Percentiles rank a stretch among this genome's conserved stretches.
These are phyloP conservation scores for Rhogogaster chlorosoma DNA, from an alignment of 2,888 invertebrate genomes.

Conservation along the genomic window DNA sequence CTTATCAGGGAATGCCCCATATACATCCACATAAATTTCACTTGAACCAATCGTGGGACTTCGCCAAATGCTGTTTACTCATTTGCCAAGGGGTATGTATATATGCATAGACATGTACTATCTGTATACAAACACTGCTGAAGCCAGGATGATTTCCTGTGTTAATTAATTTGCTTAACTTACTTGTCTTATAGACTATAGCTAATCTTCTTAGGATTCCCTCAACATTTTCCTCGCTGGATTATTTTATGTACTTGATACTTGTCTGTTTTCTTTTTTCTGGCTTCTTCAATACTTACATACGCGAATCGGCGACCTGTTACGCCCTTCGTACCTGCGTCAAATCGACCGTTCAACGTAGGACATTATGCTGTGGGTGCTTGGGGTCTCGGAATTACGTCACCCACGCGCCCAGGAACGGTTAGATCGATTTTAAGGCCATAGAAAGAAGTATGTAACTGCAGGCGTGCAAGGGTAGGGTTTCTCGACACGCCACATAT, in stretches of 20 bases:
- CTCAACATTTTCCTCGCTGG: neutral
- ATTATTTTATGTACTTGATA: neutral
- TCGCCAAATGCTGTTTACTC: conserved; percentile 33
- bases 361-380: neutral
- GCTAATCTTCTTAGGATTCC: neutral
- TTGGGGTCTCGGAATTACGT: neutral
- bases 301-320: conserved; percentile 6
- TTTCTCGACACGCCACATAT: neutral
- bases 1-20: neutral
- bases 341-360: conserved; percentile 4
- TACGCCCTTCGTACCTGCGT: neutral
- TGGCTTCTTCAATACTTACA: neutral
- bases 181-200: neutral
- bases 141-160: conserved; percentile 14
- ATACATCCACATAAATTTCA: conserved; percentile 3
- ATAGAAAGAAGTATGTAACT: neutral
- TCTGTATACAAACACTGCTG: neutral
- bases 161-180: conserved; percentile 25
- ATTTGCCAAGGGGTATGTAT: neutral
- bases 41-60: conserved; percentile 26
- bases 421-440: neutral
- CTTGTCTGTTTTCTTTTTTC: neutral
- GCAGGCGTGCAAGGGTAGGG: neutral
- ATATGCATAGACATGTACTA: neutral
- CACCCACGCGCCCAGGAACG: neutral